Percentiles rank a stretch among this genome's conserved stretches.
Evolutionary conservation across 2,113 vertebrate genomes (phyloP).

Genomic region (Fukomys damarensis): DNA sequence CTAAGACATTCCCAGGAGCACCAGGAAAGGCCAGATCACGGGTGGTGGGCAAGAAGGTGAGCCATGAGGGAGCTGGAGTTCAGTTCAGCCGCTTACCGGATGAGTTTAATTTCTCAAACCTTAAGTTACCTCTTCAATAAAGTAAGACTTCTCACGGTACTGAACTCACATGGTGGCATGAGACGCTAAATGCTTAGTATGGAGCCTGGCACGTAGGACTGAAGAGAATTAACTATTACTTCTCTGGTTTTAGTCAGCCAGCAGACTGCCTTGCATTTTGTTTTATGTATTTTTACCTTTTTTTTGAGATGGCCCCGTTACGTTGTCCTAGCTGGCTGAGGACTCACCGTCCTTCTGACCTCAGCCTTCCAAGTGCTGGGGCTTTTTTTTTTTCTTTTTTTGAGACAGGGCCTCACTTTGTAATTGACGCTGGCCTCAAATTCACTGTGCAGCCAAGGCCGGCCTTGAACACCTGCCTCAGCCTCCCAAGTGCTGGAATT

Average conservation of each 20-base stretch:
- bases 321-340: not conserved
- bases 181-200: not conserved
- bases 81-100: no score
- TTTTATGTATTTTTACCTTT: not conserved
- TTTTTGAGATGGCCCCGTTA: not conserved
- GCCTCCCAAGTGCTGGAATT: not conserved
- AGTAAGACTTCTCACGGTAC: not conserved
- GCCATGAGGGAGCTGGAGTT: not conserved
- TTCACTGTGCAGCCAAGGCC: not conserved
- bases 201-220: not conserved
- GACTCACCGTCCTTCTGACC: not conserved
- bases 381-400: not conserved
- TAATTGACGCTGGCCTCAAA: not conserved
- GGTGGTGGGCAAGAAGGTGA: not conserved
- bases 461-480: not conserved
- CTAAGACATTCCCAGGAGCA: not conserved
- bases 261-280: not conserved
- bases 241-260: not conserved
- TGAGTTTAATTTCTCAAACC: not conserved
- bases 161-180: not conserved
- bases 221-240: not conserved
- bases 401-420: not conserved
- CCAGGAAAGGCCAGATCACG: not conserved
- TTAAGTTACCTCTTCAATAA: not conserved
- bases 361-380: not conserved